A percentile compares a stretch with the other conserved stretches of the same genome.
Evolutionary conservation across 2,888 invertebrate species (phyloP).

Genomic region (Sclerodermus sp.): DNA sequence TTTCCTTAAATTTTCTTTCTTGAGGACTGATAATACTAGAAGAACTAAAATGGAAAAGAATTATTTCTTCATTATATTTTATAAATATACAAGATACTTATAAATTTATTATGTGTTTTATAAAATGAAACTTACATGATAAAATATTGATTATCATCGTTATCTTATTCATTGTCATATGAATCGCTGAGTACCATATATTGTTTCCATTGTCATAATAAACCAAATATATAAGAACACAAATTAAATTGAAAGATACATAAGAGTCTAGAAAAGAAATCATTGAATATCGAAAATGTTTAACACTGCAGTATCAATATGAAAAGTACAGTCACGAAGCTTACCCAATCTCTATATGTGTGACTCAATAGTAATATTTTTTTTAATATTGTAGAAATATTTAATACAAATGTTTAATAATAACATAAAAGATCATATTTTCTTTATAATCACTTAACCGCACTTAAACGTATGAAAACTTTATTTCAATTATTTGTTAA

Average conservation of each 20-base stretch:
- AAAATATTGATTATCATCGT: slow-evolving; percentile 99
- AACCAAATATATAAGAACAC: no score
- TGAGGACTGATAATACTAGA: slow-evolving; percentile 90
- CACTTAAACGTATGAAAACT: no score
- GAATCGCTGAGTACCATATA: slow-evolving; percentile 93
- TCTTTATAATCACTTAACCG: no score
- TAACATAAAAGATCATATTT: no score
- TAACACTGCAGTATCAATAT: background rate
- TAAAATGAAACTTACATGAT: slow-evolving; percentile 85
- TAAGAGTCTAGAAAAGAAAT: slow-evolving; percentile 75
- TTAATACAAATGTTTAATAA: no score
- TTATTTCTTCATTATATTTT: background rate
- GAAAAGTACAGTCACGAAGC: slow-evolving; percentile 25
- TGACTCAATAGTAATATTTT: slow-evolving; percentile 82
- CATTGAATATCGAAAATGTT: background rate
- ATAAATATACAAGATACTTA: background rate
- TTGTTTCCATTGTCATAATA: slow-evolving; percentile 96
- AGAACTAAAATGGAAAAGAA: slow-evolving; percentile 72
- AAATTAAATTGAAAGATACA: slow-evolving; percentile 93
- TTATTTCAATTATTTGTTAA: no score
- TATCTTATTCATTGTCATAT: no score
- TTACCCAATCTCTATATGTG: slow-evolving; percentile 88
- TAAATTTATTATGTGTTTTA: no score
- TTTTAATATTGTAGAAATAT: no score
- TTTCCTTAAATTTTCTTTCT: slow-evolving; percentile 93